Conservation (phyloP, 1,140 invertebrate species). For the Trichogramma pretiosum region DNA sequence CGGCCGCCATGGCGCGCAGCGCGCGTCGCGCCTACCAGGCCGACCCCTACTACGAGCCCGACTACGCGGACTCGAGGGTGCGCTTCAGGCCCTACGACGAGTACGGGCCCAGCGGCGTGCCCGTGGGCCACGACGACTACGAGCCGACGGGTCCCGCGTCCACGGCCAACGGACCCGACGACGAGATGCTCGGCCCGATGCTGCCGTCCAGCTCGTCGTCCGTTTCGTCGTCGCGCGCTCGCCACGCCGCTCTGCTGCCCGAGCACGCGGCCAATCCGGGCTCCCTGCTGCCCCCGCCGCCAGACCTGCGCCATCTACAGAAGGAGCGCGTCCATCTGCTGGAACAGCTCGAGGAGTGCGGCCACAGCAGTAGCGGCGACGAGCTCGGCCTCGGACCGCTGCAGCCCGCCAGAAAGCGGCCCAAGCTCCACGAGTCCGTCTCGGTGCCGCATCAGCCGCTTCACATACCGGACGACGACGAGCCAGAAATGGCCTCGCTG, state of each 20-base stretch:
- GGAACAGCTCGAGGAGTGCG: constrained; percentile 62
- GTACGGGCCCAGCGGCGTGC: constrained; percentile 54
- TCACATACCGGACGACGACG: constrained; percentile 39
- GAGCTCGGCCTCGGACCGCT: constrained; percentile 32
- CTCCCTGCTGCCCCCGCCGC: constrained; percentile 33
- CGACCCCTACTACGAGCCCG: constrained; percentile 41
- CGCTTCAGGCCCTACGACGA: constrained; percentile 56
- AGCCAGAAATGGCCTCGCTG: constrained; percentile 43
- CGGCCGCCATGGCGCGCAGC: constrained; percentile 34
- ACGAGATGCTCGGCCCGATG: background rate
- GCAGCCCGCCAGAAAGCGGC: constrained; percentile 50
- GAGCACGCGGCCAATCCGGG: constrained; percentile 4
- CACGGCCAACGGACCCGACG: background rate
- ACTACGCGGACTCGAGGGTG: constrained; percentile 45
- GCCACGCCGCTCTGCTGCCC: background rate
- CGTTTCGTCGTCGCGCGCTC: background rate
- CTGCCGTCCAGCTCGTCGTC: background rate
- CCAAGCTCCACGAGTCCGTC: constrained; percentile 50
- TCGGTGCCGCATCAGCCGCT: constrained; percentile 35
- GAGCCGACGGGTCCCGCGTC: constrained; percentile 14
- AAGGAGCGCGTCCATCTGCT: constrained; percentile 61
- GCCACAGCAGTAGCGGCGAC: constrained; percentile 57
- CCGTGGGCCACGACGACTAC: constrained; percentile 54
- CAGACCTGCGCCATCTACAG: constrained; percentile 59
- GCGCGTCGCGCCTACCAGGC: constrained; percentile 35